A percentile compares a stretch with the other conserved stretches of the same genome.
phyloP scores from a whole-genome alignment of 2,113 vertebrate genomes.

The Dissostichus mawsoni region DNA sequence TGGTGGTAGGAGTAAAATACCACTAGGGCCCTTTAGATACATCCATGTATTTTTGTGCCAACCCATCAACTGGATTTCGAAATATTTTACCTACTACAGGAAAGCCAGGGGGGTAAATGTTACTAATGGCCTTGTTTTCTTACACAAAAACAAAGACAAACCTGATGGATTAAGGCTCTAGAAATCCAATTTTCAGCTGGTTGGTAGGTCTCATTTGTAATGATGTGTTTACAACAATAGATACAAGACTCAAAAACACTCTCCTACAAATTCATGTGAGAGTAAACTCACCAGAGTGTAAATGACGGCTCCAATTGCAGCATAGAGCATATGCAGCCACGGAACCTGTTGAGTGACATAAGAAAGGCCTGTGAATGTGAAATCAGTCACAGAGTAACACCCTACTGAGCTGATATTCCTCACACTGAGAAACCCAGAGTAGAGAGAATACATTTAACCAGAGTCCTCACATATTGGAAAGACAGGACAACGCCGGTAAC shows the following conservation, averaged over 20 bases:
- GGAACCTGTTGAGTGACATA: slow-evolving; percentile 82
- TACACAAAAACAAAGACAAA: slow-evolving; percentile 1
- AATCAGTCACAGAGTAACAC: slow-evolving; percentile 35
- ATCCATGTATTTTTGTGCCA: neutral
- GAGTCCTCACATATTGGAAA: slow-evolving; percentile 92
- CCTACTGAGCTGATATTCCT: slow-evolving; percentile 25
- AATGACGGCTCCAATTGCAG: slow-evolving; percentile 89
- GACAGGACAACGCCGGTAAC: slow-evolving; percentile 90
- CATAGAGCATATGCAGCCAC: slow-evolving; percentile 97
- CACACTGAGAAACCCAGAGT: slow-evolving; percentile 28
- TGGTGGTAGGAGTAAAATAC: neutral
- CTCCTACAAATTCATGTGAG: slow-evolving; percentile 1
- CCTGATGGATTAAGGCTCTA: neutral
- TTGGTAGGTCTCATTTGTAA: neutral
- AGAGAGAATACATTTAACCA: slow-evolving; percentile 39
- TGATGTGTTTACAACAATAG: neutral
- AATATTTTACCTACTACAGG: neutral
- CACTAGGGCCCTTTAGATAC: neutral
- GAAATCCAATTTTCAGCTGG: neutral
- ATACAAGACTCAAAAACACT: neutral
- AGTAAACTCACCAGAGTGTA: slow-evolving; percentile 93
- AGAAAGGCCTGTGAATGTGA: slow-evolving; percentile 55
- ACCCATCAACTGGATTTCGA: neutral
- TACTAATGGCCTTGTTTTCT: neutral
- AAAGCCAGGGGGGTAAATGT: neutral